Evolutionary conservation across 2,888 invertebrate species (phyloP).

Genomic region (Epiblema foenella): DNA sequence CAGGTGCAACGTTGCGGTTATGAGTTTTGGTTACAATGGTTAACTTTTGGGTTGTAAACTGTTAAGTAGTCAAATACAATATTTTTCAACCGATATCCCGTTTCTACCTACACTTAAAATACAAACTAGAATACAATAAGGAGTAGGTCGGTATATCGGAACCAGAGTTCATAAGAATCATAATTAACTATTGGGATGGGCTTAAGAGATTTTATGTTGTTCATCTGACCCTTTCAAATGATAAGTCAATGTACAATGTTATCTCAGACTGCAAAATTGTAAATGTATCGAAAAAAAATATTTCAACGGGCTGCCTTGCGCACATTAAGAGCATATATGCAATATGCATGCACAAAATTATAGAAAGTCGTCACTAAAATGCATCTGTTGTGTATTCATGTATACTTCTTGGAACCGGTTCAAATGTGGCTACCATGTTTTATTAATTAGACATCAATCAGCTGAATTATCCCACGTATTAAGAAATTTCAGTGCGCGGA

Average conservation of each 20-base stretch:
- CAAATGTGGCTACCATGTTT: no score
- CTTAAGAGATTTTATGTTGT: neutral
- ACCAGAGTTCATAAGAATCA: no score
- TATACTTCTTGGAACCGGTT: no score
- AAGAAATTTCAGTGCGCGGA: neutral
- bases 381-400: neutral
- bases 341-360: neutral
- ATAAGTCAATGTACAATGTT: neutral
- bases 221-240: slow-evolving; percentile 3
- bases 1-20: slow-evolving; percentile 48
- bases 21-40: slow-evolving; percentile 37
- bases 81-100: neutral
- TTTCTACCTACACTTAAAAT: neutral
- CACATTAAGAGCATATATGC: neutral
- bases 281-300: neutral
- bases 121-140: neutral
- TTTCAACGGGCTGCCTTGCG: neutral
- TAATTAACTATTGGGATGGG: no score
- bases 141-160: no score
- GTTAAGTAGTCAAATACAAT: neutral
- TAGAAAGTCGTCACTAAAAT: neutral
- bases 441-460: no score
- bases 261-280: neutral
- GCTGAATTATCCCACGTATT: no score
- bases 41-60: neutral